Percentiles rank a stretch among this genome's conserved stretches.
These are phyloP conservation scores for Verasper variegatus DNA, from an alignment of 2,113 vertebrate species.

Conservation along the genomic window DNA sequence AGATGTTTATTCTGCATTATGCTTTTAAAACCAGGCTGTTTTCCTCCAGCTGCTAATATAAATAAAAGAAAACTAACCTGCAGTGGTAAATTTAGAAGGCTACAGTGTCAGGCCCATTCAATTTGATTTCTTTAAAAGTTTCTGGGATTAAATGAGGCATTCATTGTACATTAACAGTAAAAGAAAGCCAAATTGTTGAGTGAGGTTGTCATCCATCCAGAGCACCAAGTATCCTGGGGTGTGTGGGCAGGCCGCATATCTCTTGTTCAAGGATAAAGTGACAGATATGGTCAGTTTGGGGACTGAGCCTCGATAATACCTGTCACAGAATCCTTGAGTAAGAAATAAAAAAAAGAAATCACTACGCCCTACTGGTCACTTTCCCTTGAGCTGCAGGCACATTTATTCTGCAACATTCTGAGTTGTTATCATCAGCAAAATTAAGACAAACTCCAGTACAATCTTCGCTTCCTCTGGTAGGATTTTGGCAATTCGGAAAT, in stretches of 20 bases:
- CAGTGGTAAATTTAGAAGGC: not conserved
- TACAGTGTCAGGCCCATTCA: not conserved
- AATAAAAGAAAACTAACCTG: not conserved
- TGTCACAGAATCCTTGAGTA: slow-evolving; percentile 45
- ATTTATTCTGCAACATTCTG: not conserved
- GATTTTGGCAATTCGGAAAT: slow-evolving; percentile 4
- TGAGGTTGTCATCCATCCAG: slow-evolving; percentile 5
- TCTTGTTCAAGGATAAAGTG: slow-evolving; percentile 48
- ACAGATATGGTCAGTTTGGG: slow-evolving; percentile 24
- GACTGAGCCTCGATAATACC: slow-evolving; percentile 30
- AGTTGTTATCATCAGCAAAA: not conserved
- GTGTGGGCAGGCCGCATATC: slow-evolving; percentile 18
- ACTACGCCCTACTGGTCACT: not conserved
- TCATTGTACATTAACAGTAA: slow-evolving; percentile 4
- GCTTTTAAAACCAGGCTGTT: slow-evolving; percentile 18
- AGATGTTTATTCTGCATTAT: slow-evolving; percentile 8
- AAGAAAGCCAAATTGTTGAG: not conserved
- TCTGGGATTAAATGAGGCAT: slow-evolving; percentile 2
- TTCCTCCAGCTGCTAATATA: slow-evolving; percentile 8
- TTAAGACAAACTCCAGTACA: slow-evolving; percentile 1
- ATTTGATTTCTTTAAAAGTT: not conserved
- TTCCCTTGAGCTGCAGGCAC: slow-evolving; percentile 10
- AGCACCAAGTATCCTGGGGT: slow-evolving; percentile 1
- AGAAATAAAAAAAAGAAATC: slow-evolving; percentile 41
- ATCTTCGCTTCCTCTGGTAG: not conserved